A percentile compares a stretch with the other conserved stretches of the same genome.
Conservation (phyloP, 2,113 vertebrate genomes). For the Xenus cinereus region DNA sequence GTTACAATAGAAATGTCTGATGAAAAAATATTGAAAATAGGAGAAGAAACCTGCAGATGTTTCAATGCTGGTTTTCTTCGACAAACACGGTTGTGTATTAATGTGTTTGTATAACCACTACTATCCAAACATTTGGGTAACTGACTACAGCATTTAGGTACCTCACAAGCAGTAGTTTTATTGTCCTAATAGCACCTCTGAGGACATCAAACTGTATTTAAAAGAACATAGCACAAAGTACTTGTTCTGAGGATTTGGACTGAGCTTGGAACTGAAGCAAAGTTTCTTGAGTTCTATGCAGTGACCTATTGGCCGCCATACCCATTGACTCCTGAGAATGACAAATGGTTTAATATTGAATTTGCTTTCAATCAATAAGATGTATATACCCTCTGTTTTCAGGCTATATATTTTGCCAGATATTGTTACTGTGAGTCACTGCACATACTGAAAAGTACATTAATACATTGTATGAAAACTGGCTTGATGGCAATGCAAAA, state of each 20-base stretch:
- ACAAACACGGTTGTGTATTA: background rate
- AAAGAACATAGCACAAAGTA: background rate
- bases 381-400: background rate
- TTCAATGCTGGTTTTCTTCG: background rate
- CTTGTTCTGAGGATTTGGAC: background rate
- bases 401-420: background rate
- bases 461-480: background rate
- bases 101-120: background rate
- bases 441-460: background rate
- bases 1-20: background rate
- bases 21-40: background rate
- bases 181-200: background rate
- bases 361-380: background rate
- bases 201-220: background rate
- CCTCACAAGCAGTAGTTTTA: background rate
- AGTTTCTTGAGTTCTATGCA: background rate
- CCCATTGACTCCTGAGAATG: background rate
- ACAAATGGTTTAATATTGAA: background rate
- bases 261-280: background rate
- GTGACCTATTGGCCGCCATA: background rate
- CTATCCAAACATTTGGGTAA: background rate
- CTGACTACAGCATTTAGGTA: background rate
- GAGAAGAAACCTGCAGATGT: background rate
- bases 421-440: background rate
- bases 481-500: background rate